Percentiles rank a stretch among this genome's conserved stretches.
These are phyloP conservation scores for Epinotia bilunana DNA, from an alignment of 2,888 invertebrate species.

Conservation along the genomic window DNA sequence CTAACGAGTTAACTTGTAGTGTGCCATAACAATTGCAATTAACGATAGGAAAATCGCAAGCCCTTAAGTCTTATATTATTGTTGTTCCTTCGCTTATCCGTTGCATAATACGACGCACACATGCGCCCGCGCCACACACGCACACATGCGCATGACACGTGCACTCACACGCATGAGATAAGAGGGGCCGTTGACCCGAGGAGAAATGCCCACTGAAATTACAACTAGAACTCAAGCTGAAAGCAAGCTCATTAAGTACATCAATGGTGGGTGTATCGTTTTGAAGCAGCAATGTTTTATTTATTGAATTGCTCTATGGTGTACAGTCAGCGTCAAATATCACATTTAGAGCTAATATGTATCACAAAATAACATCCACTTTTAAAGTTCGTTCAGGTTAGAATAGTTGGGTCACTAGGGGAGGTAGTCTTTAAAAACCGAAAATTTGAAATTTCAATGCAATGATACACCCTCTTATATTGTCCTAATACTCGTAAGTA, in stretches of 20 bases:
- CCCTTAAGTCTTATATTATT: not conserved
- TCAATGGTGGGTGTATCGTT: slow-evolving; percentile 1
- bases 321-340: not conserved
- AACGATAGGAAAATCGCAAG: not conserved
- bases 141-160: slow-evolving; percentile 57
- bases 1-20: not conserved
- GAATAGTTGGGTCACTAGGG: too few species aligned
- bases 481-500: too few species aligned
- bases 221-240: slow-evolving; percentile 60
- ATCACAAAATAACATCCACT: too few species aligned
- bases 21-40: not conserved
- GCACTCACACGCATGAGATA: slow-evolving; percentile 64
- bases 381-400: too few species aligned
- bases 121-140: slow-evolving; percentile 58
- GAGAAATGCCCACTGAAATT: slow-evolving; percentile 79
- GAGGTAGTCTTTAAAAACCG: too few species aligned
- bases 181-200: slow-evolving; percentile 74
- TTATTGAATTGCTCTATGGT: not conserved
- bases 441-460: too few species aligned
- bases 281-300: not conserved
- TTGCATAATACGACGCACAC: slow-evolving; percentile 59
- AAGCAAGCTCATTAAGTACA: slow-evolving; percentile 34
- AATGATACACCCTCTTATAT: too few species aligned
- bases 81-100: slow-evolving; percentile 55
- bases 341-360: too few species aligned